A percentile compares a stretch with the other conserved stretches of the same genome.
Evolutionary conservation across 92 coral and sea anemone genomes (phyloP).

Genomic region (Scolanthus callimorphus): DNA sequence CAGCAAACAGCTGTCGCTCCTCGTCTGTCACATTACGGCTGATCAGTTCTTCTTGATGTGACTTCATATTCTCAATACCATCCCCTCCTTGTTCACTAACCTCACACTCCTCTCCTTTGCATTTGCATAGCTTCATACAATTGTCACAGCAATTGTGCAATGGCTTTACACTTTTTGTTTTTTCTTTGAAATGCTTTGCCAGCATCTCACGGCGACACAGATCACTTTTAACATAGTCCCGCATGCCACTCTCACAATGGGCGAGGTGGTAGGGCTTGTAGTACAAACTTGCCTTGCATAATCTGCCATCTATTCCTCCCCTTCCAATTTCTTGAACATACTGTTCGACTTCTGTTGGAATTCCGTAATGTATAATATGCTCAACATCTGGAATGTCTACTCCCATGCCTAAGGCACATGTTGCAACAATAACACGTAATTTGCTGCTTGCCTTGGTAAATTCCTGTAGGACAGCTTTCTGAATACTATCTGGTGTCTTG

Average conservation of each 20-base stretch:
- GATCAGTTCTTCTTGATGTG: not conserved
- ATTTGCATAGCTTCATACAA: conserved; percentile 26
- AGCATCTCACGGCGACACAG: conserved; percentile 20
- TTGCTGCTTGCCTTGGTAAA: conserved; percentile 10
- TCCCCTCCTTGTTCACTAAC: not conserved
- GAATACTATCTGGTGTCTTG: conserved; percentile 40
- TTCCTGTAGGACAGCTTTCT: conserved; percentile 14
- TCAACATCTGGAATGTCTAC: conserved; percentile 41
- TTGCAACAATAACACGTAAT: conserved; percentile 39
- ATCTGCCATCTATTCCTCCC: conserved; percentile 46
- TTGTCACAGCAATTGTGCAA: conserved; percentile 49
- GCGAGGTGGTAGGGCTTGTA: conserved; percentile 42
- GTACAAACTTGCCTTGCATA: conserved; percentile 17
- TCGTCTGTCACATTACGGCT: conserved; percentile 11
- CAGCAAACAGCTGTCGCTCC: conserved; percentile 21
- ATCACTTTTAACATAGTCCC: conserved; percentile 25
- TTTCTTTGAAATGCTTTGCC: conserved; percentile 23
- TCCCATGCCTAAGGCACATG: conserved; percentile 64
- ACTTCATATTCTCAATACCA: not conserved
- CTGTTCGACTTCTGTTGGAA: conserved; percentile 41
- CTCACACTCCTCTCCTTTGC: conserved; percentile 11
- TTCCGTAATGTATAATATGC: conserved; percentile 39
- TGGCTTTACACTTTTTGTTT: conserved; percentile 1
- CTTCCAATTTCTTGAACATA: conserved; percentile 56
- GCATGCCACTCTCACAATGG: conserved; percentile 47